These are phyloP conservation scores for Paedocypris sp. DNA, from an alignment of 2,113 vertebrate species.

Conservation along the genomic window DNA sequence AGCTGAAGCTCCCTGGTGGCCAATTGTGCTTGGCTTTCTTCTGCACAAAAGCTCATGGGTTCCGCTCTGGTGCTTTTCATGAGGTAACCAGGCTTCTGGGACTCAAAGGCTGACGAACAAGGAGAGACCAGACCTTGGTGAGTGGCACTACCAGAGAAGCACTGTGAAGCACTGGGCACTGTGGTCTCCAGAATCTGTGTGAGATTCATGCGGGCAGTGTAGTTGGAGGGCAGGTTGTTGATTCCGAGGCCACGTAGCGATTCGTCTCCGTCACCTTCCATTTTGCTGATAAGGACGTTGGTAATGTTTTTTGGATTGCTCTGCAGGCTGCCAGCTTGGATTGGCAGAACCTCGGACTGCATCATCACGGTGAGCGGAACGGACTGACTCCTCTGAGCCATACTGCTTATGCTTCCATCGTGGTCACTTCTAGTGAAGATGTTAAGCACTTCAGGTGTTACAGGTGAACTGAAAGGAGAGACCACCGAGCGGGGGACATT, in stretches of 20 bases:
- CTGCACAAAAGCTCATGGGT: conserved; percentile 72
- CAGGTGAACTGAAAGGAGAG: conserved; percentile 77
- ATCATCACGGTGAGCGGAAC: conserved; percentile 97
- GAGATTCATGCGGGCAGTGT: conserved; percentile 96
- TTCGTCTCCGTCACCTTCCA: conserved; percentile 80
- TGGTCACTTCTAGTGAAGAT: conserved; percentile 72
- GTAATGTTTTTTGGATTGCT: conserved; percentile 77
- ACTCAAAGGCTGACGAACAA: conserved; percentile 72
- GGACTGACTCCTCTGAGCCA: conserved; percentile 92
- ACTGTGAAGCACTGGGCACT: too few relatives aligned
- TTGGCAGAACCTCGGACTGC: conserved; percentile 79
- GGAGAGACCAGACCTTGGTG: conserved; percentile 71
- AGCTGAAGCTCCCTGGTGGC: conserved; percentile 62
- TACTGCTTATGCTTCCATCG: conserved; percentile 70
- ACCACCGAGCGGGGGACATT: conserved; percentile 67
- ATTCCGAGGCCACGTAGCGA: conserved; percentile 78
- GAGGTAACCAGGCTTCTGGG: conserved; percentile 83
- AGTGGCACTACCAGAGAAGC: conserved; percentile 73
- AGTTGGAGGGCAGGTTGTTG: conserved; percentile 84
- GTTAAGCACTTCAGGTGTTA: conserved; percentile 74
- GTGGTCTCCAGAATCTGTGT: conserved; percentile 87
- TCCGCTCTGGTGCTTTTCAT: conserved; percentile 75
- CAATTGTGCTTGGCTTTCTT: conserved; percentile 72
- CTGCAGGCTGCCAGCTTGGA: conserved; percentile 60
- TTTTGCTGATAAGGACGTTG: conserved; percentile 83